phyloP scores from a whole-genome alignment of 1,140 invertebrate genomes.

The Ceratoteleas bidentatus region DNA sequence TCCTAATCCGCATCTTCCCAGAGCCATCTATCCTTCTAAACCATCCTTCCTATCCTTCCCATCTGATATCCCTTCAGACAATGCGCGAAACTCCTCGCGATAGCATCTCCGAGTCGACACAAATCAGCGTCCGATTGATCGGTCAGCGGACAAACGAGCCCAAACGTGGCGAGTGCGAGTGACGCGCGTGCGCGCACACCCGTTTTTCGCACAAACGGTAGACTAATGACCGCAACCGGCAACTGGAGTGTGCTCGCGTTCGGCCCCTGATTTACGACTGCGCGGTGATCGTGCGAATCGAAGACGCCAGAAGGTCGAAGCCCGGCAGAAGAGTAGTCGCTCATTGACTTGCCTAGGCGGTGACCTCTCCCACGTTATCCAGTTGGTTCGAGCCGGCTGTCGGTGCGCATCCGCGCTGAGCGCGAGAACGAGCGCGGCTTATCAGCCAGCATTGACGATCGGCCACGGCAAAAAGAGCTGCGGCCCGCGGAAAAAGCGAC shows the following conservation, averaged over 20 bases:
- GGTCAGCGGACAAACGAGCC: conserved; percentile 17
- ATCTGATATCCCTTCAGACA: too few relatives aligned
- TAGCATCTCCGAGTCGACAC: conserved; percentile 10
- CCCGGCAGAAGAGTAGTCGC: conserved; percentile 63
- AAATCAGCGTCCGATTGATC: conserved; percentile 39
- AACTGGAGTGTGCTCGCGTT: conserved; percentile 51
- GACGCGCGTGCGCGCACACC: conserved; percentile 32
- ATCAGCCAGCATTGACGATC: conserved; percentile 63
- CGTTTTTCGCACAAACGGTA: conserved; percentile 64
- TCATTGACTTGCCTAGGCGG: conserved; percentile 69
- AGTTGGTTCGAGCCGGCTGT: conserved; percentile 57
- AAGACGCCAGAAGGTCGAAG: conserved; percentile 68
- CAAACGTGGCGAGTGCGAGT: neutral
- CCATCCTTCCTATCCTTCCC: too few relatives aligned
- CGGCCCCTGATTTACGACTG: conserved; percentile 62
- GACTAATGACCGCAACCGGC: conserved; percentile 61
- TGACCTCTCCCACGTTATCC: conserved; percentile 72
- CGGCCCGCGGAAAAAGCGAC: too few relatives aligned
- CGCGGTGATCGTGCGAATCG: conserved; percentile 65
- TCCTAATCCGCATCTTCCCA: too few relatives aligned
- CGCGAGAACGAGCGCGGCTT: conserved; percentile 53
- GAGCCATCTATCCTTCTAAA: too few relatives aligned
- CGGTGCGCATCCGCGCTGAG: conserved; percentile 48
- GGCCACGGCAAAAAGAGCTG: conserved; percentile 56
- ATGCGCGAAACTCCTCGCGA: neutral